Percentiles rank a stretch among this genome's conserved stretches.
Evolutionary conservation across 2,113 vertebrate species (phyloP).

Genomic region (Xiphophorus hellerii): DNA sequence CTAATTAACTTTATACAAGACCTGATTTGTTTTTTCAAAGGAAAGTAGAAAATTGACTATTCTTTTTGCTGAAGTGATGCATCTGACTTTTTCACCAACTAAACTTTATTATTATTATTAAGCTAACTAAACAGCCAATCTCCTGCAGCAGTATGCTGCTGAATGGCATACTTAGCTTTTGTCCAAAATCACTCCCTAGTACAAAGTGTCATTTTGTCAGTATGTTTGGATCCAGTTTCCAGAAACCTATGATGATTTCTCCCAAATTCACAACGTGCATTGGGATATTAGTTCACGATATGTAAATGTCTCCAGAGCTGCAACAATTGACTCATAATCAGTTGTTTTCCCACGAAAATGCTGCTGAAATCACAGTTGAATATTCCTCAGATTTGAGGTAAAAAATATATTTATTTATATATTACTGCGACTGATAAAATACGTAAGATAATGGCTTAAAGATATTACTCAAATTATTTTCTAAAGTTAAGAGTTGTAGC

Average conservation of each 20-base stretch:
- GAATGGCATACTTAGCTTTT: too few species aligned
- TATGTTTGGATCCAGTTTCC: neutral
- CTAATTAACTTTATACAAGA: neutral
- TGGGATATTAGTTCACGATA: neutral
- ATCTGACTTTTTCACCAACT: neutral
- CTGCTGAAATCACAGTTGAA: neutral
- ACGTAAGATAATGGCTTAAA: neutral
- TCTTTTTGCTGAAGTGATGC: neutral
- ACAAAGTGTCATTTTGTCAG: neutral
- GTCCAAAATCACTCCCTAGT: neutral
- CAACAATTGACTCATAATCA: neutral
- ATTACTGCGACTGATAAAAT: too few species aligned
- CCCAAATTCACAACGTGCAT: neutral
- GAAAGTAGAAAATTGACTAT: slow-evolving; percentile 15
- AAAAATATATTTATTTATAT: too few species aligned
- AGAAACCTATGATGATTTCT: neutral
- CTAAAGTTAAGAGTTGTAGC: neutral
- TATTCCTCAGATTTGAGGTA: neutral
- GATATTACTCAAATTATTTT: neutral
- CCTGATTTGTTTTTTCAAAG: neutral
- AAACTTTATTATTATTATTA: neutral
- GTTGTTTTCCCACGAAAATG: neutral
- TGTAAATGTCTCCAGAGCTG: neutral
- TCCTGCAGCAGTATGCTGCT: neutral
- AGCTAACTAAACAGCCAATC: neutral